Percentiles rank a stretch among this genome's conserved stretches.
These are phyloP conservation scores for Rana temporaria DNA, from an alignment of 2,113 vertebrate species.

Conservation along the genomic window DNA sequence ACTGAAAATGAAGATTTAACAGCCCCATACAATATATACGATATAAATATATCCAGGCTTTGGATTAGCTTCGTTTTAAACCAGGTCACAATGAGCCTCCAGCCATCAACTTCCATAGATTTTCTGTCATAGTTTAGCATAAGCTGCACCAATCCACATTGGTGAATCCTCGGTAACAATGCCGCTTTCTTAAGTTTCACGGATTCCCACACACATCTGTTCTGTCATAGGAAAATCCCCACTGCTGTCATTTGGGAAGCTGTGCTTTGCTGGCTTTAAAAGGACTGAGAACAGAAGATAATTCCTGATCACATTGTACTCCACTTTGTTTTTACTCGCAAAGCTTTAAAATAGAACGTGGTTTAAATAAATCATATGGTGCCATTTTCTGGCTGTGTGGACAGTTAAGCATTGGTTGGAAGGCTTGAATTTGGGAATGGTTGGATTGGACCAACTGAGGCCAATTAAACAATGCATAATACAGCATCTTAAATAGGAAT, in stretches of 20 bases:
- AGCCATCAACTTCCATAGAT: constrained; percentile 4
- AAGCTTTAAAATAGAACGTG: not conserved
- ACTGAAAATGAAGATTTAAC: no score
- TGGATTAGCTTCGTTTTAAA: not conserved
- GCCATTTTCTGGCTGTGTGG: no score
- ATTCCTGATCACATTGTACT: not conserved
- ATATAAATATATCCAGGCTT: not conserved
- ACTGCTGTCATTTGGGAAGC: not conserved
- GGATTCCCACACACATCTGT: not conserved
- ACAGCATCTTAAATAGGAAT: no score
- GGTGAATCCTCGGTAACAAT: not conserved
- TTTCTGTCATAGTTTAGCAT: constrained; percentile 1
- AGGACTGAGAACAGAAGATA: not conserved
- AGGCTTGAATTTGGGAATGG: no score
- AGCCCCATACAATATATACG: no score
- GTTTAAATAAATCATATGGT: no score
- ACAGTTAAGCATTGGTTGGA: no score
- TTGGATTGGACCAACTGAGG: no score
- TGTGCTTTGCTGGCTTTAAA: not conserved
- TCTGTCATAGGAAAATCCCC: not conserved
- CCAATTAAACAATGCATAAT: no score
- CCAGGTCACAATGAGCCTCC: not conserved
- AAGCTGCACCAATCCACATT: not conserved
- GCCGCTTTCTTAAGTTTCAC: not conserved
- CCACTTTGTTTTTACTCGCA: not conserved